Evolutionary conservation across 2,113 vertebrate species (phyloP), one percentile per base, ranked within the genome.

Genomic region (Xiphophorus maculatus): DNA sequence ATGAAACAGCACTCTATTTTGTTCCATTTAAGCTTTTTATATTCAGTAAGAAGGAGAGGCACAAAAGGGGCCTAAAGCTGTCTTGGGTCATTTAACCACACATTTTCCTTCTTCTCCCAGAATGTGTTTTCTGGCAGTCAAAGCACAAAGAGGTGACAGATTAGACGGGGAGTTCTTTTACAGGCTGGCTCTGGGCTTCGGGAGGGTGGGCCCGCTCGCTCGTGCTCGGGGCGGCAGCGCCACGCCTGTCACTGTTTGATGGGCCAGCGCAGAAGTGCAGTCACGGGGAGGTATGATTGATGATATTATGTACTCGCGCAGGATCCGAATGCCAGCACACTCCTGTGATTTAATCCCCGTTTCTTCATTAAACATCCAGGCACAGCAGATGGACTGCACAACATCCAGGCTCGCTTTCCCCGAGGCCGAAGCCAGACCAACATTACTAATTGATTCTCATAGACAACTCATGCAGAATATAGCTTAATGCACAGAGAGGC

Each of bases 11-110:
- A 90, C 81, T 77, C 80, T 79, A 88, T 92, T 92, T 88, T 90
- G 88, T 88, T 86, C 86, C 88, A 80, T 92, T 90, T 91, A 78
- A 76, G 79, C 86, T 80, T 91, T 92, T 90, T 88, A 87, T 85
- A 89, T 91, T 91, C 90, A 83, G 84, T 81, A 74, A 79, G 71
- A 80, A 85, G 80, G 81, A 82, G 88, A 87, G 81, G 83, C 79
- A 82, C 77, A 81, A 82, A 90, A 58, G 51, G 82, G 81, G 86
- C 87, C 88, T 82, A 32, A 88, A 91, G 90, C 91, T 87, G 90
- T 90, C 88, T 81, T 62, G 87, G 89, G 84, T 89, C 90, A 92
- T 92, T 94, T 92, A 91, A 85, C 81, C 82, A 74, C 90, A 89
- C 80, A 80, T 89, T 88, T 86, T 87, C 84, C 85, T 87, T 85